A percentile compares a stretch with the other conserved stretches of the same genome.
Conservation (phyloP, 2,113 vertebrate species). For the Tilapia sparmanii region DNA sequence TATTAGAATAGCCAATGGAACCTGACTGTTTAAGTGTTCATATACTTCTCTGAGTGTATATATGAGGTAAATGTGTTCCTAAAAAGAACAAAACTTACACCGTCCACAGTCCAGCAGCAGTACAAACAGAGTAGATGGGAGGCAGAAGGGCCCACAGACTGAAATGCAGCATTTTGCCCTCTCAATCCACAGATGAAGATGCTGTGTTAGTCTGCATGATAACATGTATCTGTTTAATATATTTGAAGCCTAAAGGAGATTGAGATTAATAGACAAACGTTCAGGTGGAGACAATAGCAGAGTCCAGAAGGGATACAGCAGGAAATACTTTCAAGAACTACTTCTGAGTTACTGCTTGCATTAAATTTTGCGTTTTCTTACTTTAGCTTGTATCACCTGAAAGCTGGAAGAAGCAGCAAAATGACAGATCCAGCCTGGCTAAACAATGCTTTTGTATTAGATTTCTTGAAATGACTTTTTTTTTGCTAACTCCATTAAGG, state of each 20-base stretch:
- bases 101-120: constrained; percentile 83
- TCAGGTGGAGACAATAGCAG: neutral
- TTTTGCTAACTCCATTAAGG: neutral
- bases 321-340: neutral
- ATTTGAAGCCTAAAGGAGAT: neutral
- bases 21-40: too few species aligned
- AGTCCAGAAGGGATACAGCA: neutral
- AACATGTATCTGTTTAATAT: neutral
- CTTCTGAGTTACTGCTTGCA: neutral
- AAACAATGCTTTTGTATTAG: neutral
- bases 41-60: neutral
- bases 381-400: neutral
- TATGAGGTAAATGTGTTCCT: neutral
- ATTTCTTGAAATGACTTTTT: neutral
- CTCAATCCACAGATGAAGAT: neutral
- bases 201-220: neutral
- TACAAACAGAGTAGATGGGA: constrained; percentile 77
- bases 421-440: neutral
- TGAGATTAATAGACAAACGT: neutral
- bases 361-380: neutral
- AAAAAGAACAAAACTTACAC: constrained; percentile 78
- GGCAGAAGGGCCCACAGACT: constrained; percentile 87
- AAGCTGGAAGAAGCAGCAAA: neutral
- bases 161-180: constrained; percentile 70
- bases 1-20: too few species aligned